phyloP scores from a whole-genome alignment of 2,797 vertebrate species.

The Chloroceryle amazona region DNA sequence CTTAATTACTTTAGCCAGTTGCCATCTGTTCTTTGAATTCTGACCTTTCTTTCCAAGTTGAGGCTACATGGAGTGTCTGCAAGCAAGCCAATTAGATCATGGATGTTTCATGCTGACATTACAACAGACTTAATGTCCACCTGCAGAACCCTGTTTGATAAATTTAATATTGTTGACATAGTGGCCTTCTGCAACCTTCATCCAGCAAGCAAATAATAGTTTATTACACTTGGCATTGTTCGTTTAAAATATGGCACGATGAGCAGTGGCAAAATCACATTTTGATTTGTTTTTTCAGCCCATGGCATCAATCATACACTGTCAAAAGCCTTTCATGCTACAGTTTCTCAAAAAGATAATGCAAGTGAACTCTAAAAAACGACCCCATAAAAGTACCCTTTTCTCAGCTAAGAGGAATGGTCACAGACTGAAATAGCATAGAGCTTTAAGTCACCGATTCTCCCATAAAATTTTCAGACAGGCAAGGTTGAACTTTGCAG shows the following conservation, averaged over 20 bases:
- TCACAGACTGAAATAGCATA: neutral
- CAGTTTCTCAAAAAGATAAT: conserved; percentile 2
- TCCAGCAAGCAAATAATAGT: neutral
- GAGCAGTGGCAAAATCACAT: neutral
- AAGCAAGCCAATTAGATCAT: conserved; percentile 65
- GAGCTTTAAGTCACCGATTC: neutral
- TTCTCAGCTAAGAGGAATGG: neutral
- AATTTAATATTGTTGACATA: conserved; percentile 43
- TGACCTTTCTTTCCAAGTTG: conserved; percentile 71
- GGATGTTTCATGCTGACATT: conserved; percentile 68
- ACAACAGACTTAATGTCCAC: conserved; percentile 64
- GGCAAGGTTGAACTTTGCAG: neutral
- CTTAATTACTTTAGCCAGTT: conserved; percentile 78
- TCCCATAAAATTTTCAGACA: neutral
- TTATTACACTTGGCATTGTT: conserved; percentile 23
- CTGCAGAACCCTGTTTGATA: conserved; percentile 56
- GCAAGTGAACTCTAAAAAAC: neutral
- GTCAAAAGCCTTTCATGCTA: neutral
- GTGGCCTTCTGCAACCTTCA: conserved; percentile 40
- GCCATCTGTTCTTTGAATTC: conserved; percentile 80
- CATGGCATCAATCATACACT: conserved; percentile 2
- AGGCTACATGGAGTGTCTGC: conserved; percentile 46
- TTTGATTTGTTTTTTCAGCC: conserved; percentile 52
- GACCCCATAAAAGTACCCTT: neutral
- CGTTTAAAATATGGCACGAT: neutral